Conservation (phyloP, 2,113 vertebrate species). For the Cyprinodon variegatus region DNA sequence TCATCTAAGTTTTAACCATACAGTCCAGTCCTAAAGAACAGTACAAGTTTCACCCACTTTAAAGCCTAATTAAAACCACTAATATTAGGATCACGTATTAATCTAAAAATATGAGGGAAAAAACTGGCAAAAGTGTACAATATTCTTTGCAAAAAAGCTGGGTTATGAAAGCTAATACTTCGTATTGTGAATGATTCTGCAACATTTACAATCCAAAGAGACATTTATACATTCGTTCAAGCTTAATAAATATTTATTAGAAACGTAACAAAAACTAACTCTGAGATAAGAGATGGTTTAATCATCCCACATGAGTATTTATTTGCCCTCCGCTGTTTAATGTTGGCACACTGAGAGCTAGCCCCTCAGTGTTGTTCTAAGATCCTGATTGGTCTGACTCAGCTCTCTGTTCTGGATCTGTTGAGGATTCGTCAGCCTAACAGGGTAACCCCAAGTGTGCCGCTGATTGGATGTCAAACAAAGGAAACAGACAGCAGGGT, state of each 20-base stretch:
- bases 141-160: not conserved
- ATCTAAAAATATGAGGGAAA: not conserved
- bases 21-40: no score
- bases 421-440: not conserved
- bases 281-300: no score
- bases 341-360: not conserved
- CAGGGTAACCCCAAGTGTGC: not conserved
- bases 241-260: no score
- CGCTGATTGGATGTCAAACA: not conserved
- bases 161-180: not conserved
- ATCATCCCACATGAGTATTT: not conserved
- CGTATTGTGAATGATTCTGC: no score
- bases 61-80: not conserved
- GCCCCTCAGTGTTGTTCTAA: not conserved
- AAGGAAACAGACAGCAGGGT: not conserved
- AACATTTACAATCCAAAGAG: no score
- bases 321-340: not conserved
- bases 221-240: no score
- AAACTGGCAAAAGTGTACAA: not conserved
- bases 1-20: no score
- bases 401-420: conserved; percentile 2
- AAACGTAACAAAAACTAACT: not conserved
- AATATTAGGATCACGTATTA: not conserved
- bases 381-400: not conserved
- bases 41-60: not conserved